These are phyloP conservation scores for Polymixis lichenea DNA, from an alignment of 2,888 invertebrate species.

Conservation along the genomic window DNA sequence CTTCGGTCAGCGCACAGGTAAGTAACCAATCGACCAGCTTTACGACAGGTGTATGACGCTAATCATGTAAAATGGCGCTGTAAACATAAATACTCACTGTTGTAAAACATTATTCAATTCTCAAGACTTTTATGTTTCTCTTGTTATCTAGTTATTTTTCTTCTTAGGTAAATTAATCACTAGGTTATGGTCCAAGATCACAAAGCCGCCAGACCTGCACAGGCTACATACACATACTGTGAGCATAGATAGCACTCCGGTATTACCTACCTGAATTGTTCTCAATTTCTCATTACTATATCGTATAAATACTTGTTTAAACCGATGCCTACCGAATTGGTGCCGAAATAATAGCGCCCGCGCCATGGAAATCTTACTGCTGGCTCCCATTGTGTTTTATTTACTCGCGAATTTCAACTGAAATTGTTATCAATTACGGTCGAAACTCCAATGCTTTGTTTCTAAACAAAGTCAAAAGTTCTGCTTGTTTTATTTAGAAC, in stretches of 20 bases:
- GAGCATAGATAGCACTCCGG: not conserved
- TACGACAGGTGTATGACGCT: not conserved
- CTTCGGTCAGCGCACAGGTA: not conserved
- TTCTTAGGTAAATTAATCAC: too few relatives aligned
- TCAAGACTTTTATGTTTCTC: not conserved
- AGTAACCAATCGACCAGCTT: not conserved
- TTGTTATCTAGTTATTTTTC: too few relatives aligned
- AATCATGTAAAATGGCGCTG: not conserved
- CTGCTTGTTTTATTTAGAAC: not conserved
- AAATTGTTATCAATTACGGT: not conserved
- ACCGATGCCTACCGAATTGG: conserved; percentile 8
- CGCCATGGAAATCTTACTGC: conserved; percentile 38
- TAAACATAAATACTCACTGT: conserved; percentile 2
- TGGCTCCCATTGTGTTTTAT: conserved; percentile 15
- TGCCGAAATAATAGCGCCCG: conserved; percentile 49
- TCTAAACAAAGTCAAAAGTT: not conserved
- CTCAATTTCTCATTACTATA: not conserved
- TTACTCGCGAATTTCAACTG: not conserved
- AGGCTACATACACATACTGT: not conserved
- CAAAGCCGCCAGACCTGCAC: not conserved
- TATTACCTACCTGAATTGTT: not conserved
- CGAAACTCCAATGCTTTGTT: not conserved
- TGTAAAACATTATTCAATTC: not conserved
- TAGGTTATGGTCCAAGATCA: not conserved
- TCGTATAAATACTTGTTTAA: not conserved